phyloP scores from a whole-genome alignment of 2,797 vertebrate species.

The Spondyliosoma cantharus region DNA sequence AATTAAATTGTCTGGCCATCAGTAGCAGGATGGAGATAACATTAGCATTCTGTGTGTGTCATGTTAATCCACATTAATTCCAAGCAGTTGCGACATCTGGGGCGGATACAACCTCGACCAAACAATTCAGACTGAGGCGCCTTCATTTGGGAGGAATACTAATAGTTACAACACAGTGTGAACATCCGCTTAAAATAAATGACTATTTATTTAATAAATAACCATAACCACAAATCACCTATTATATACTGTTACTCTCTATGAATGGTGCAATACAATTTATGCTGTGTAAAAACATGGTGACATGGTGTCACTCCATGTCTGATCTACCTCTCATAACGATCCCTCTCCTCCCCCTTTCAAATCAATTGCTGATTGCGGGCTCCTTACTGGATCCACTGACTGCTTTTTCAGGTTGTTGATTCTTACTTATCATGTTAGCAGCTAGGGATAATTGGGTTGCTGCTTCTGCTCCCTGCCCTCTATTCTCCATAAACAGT shows the following conservation, averaged over 20 bases:
- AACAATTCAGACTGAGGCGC: conserved; percentile 63
- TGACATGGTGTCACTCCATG: conserved; percentile 68
- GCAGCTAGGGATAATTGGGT: conserved; percentile 76
- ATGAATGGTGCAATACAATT: conserved; percentile 11
- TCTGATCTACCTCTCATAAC: conserved; percentile 88
- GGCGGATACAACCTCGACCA: conserved; percentile 64
- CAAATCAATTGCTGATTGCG: conserved; percentile 84
- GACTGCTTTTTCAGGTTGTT: conserved; percentile 90
- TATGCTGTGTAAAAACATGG: conserved; percentile 80
- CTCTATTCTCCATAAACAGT: conserved; percentile 84
- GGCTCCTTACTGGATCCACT: conserved; percentile 86
- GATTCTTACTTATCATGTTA: conserved; percentile 84
- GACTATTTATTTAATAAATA: conserved; percentile 39
- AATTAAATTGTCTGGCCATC: conserved; percentile 82
- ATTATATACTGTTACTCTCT: conserved; percentile 27
- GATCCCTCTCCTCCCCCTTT: conserved; percentile 77
- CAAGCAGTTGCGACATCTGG: conserved; percentile 71
- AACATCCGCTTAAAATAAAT: conserved; percentile 29
- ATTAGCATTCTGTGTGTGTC: conserved; percentile 78
- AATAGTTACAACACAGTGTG: conserved; percentile 46
- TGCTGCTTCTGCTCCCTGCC: conserved; percentile 76
- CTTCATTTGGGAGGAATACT: conserved; percentile 68
- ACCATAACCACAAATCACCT: conserved; percentile 1
- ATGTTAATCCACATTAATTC: conserved; percentile 80
- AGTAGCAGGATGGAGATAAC: conserved; percentile 71